Evolutionary conservation across 1,140 invertebrate genomes (phyloP).

Genomic region (Uloborus diversus): DNA sequence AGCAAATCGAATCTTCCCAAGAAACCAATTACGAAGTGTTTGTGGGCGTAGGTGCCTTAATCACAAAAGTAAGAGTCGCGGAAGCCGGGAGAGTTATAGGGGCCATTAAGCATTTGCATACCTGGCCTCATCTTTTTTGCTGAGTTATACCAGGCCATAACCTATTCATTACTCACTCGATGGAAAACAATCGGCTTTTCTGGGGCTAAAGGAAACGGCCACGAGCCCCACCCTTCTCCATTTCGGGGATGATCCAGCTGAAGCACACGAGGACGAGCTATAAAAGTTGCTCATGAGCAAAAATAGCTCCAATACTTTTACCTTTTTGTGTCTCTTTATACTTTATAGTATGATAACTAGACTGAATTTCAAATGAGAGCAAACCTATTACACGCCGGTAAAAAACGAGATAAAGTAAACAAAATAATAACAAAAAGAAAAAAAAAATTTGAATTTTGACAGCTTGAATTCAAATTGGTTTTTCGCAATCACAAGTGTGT

Average conservation of each 20-base stretch:
- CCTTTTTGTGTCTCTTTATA: too few species aligned
- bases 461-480: too few species aligned
- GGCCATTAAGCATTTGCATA: constrained; percentile 52
- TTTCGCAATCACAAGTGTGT: too few species aligned
- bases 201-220: background rate
- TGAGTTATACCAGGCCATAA: constrained; percentile 45
- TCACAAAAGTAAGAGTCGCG: constrained; percentile 43
- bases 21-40: constrained; percentile 46
- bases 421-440: too few species aligned
- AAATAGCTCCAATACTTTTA: too few species aligned
- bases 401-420: too few species aligned
- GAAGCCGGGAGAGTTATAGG: constrained; percentile 31
- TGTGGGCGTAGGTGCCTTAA: constrained; percentile 37
- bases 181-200: background rate
- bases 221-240: constrained; percentile 9
- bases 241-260: constrained; percentile 5
- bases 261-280: too few species aligned
- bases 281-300: too few species aligned
- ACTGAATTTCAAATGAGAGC: too few species aligned
- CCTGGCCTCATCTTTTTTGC: constrained; percentile 18
- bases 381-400: too few species aligned
- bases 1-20: constrained; percentile 17
- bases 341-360: too few species aligned
- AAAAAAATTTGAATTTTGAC: too few species aligned
- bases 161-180: constrained; percentile 33